Evolutionary conservation across 2,797 vertebrate species (phyloP).

Genomic region (Myotis vivesi): DNA sequence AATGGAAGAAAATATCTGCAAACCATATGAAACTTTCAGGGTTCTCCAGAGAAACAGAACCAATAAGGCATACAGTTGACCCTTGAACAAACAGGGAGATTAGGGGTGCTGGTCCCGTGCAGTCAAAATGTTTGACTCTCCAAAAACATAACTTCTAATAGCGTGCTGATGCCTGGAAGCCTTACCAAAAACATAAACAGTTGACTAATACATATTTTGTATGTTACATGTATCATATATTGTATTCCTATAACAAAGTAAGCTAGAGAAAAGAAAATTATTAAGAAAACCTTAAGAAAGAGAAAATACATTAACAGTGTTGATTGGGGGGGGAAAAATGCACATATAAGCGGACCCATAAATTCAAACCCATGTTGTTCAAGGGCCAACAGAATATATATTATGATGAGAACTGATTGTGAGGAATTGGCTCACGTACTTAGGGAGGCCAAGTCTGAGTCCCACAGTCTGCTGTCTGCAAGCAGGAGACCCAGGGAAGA

Average conservation of each 20-base stretch:
- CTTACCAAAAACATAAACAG: not conserved
- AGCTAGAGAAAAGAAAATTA: not conserved
- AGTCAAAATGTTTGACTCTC: not conserved
- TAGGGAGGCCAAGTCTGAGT: not conserved
- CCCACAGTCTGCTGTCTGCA: not conserved
- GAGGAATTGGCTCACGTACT: not conserved
- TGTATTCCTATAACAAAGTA: not conserved
- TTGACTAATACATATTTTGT: not conserved
- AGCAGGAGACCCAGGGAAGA: not conserved
- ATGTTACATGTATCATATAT: not conserved
- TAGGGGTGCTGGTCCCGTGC: not conserved
- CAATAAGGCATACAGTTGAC: not conserved
- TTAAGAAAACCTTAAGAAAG: not conserved
- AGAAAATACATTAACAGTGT: not conserved
- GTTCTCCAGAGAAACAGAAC: not conserved
- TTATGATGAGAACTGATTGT: not conserved
- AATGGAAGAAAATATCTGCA: not conserved
- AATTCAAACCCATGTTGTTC: not conserved
- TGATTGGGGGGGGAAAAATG: not conserved
- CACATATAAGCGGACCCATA: accelerated
- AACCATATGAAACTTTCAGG: not conserved
- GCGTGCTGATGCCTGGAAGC: not conserved
- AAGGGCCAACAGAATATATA: not conserved
- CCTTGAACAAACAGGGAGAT: not conserved
- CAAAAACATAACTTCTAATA: not conserved